A percentile compares a stretch with the other conserved stretches of the same genome.
These are phyloP conservation scores for Lasioglossum marginatum DNA, from an alignment of 2,888 invertebrate genomes.

Conservation along the genomic window DNA sequence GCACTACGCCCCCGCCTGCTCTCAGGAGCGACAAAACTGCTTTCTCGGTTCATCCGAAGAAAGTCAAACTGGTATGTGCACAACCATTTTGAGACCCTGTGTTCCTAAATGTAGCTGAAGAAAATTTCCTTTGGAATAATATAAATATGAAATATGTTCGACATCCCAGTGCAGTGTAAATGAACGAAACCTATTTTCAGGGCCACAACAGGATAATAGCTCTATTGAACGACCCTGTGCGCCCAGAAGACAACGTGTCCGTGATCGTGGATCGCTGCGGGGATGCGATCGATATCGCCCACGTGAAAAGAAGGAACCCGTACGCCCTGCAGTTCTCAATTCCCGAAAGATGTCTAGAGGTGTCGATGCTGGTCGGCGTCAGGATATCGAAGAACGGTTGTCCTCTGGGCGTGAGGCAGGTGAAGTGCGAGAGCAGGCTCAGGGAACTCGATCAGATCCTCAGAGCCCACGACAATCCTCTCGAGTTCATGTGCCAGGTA, in stretches of 20 bases:
- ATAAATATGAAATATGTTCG: neutral
- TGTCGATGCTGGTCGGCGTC: slow-evolving; percentile 93
- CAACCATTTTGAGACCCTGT: too few species aligned
- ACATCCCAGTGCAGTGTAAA: neutral
- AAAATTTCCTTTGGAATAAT: neutral
- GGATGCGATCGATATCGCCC: slow-evolving; percentile 90
- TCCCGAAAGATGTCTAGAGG: slow-evolving; percentile 93
- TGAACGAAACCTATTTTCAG: slow-evolving; percentile 84
- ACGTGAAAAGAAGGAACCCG: slow-evolving; percentile 92
- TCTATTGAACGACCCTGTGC: slow-evolving; percentile 91
- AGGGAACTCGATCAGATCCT: slow-evolving; percentile 93
- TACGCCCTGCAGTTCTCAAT: slow-evolving; percentile 93
- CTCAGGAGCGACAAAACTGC: slow-evolving; percentile 87
- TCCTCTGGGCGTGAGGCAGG: slow-evolving; percentile 92
- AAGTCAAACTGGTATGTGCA: slow-evolving; percentile 89
- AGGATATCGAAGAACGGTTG: slow-evolving; percentile 93
- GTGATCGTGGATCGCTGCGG: slow-evolving; percentile 93
- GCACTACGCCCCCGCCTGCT: slow-evolving; percentile 79
- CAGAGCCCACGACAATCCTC: slow-evolving; percentile 91
- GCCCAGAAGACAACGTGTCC: slow-evolving; percentile 91
- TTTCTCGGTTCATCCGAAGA: slow-evolving; percentile 91
- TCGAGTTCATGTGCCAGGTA: slow-evolving; percentile 96
- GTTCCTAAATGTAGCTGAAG: neutral
- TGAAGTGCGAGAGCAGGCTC: slow-evolving; percentile 94
- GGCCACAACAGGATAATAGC: slow-evolving; percentile 94